Conservation (phyloP, 2,888 invertebrate genomes). For the Papilio elwesi region DNA sequence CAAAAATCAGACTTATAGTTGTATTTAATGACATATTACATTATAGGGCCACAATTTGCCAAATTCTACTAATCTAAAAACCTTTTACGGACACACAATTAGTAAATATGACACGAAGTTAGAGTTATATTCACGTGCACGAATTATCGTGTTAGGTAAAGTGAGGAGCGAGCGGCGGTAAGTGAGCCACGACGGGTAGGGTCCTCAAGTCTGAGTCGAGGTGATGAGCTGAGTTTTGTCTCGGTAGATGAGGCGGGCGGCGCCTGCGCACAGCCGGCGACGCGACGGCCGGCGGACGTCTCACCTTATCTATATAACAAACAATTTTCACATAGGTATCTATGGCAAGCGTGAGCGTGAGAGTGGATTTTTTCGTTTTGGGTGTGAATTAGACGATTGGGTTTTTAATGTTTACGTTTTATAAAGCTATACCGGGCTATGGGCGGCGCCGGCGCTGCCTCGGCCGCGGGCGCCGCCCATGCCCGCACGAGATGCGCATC, state of each 20-base stretch:
- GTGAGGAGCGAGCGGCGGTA: conserved; percentile 43
- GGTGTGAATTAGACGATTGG: conserved; percentile 85
- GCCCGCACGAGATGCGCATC: conserved; percentile 76
- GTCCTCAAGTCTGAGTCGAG: conserved; percentile 51
- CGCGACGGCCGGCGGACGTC: conserved; percentile 77
- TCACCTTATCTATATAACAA: conserved; percentile 82
- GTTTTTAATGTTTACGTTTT: conserved; percentile 84
- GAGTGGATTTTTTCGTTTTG: conserved; percentile 85
- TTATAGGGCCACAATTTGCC: conserved; percentile 23
- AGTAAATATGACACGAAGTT: conserved; percentile 31
- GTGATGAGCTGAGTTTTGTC: conserved; percentile 81
- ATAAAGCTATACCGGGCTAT: conserved; percentile 76
- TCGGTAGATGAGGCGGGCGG: conserved; percentile 84
- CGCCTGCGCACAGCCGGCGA: conserved; percentile 75
- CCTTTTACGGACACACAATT: conserved; percentile 9
- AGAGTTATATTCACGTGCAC: conserved; percentile 23
- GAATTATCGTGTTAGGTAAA: conserved; percentile 26
- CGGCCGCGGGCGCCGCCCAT: conserved; percentile 75
- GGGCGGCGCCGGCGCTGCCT: conserved; percentile 74
- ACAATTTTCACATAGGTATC: conserved; percentile 84
- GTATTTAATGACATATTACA: conserved; percentile 16
- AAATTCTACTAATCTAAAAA: neutral
- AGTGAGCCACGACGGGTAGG: conserved; percentile 49
- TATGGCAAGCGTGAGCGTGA: conserved; percentile 85
- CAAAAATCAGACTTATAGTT: conserved; percentile 75